Conservation (phyloP, 2,888 invertebrate species). For the Caradrina clavipalpis region DNA sequence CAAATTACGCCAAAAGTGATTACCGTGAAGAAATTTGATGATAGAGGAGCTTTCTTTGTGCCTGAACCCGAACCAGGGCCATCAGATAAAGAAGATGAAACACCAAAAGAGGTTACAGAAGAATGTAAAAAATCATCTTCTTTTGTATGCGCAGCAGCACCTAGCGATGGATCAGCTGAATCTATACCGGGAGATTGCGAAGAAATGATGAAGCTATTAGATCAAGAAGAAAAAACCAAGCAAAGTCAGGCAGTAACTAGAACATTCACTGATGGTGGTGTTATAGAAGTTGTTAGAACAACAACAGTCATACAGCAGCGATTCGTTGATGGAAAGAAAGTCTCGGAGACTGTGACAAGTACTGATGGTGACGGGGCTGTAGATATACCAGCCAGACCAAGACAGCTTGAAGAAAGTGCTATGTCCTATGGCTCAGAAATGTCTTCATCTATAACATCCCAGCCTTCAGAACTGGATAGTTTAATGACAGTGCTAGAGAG, state of each 20-base stretch:
- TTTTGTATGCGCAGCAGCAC: conserved; percentile 87
- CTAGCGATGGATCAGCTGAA: conserved; percentile 88
- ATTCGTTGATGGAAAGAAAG: conserved; percentile 88
- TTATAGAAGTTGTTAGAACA: conserved; percentile 85
- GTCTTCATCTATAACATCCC: conserved; percentile 88
- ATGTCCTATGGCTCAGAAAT: conserved; percentile 89
- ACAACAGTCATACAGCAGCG: conserved; percentile 87
- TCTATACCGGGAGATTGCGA: conserved; percentile 91
- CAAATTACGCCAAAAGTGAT: conserved; percentile 84
- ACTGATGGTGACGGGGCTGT: conserved; percentile 85
- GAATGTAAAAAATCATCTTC: conserved; percentile 84
- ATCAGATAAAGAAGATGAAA: conserved; percentile 65
- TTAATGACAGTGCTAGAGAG: conserved; percentile 87
- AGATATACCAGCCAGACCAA: conserved; percentile 84
- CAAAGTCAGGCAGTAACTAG: conserved; percentile 72
- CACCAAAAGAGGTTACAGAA: conserved; percentile 77
- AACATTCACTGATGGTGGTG: conserved; percentile 79
- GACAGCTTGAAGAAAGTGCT: conserved; percentile 80
- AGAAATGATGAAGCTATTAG: conserved; percentile 91
- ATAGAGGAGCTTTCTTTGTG: conserved; percentile 87
- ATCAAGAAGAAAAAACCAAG: conserved; percentile 87
- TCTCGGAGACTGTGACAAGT: conserved; percentile 85
- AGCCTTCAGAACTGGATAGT: conserved; percentile 89
- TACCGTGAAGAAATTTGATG: conserved; percentile 87
- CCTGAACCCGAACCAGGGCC: conserved; percentile 81